phyloP scores from a whole-genome alignment of 2,113 vertebrate genomes.

The Conger conger region DNA sequence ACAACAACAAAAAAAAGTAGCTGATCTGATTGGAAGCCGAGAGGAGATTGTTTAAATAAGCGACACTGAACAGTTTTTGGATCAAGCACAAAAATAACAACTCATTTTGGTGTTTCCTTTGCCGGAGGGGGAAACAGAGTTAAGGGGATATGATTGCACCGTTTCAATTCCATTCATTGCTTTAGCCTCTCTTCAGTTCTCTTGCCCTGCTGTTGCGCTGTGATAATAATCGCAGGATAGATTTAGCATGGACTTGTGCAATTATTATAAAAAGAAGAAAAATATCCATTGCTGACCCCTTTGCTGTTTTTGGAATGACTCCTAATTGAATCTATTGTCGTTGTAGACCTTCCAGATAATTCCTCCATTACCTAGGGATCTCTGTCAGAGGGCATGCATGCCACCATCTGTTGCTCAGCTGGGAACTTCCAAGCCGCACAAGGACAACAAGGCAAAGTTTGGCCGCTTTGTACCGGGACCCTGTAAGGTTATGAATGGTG shows the following conservation, averaged over 20 bases:
- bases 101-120: conserved; percentile 65
- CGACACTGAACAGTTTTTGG: conserved; percentile 52
- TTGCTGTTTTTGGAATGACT: conserved; percentile 3
- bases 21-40: conserved; percentile 39
- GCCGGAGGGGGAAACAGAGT: conserved; percentile 50
- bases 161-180: conserved; percentile 57
- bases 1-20: conserved; percentile 24
- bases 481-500: background rate
- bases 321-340: conserved; percentile 19
- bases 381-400: background rate
- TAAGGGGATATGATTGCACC: conserved; percentile 54
- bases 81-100: conserved; percentile 60
- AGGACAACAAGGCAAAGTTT: background rate
- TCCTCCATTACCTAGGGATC: background rate
- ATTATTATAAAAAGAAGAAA: conserved; percentile 21
- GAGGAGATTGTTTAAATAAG: conserved; percentile 44
- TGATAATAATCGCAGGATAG: conserved; percentile 26
- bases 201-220: conserved; percentile 11
- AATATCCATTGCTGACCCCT: background rate
- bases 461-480: background rate
- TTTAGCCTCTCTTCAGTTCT: conserved; percentile 21
- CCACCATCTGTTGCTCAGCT: conserved; percentile 7
- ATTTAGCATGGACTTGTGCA: conserved; percentile 20
- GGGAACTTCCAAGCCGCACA: background rate
- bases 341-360: conserved; percentile 13